phyloP scores from a whole-genome alignment of 2,113 vertebrate genomes.

The Natator depressus region DNA sequence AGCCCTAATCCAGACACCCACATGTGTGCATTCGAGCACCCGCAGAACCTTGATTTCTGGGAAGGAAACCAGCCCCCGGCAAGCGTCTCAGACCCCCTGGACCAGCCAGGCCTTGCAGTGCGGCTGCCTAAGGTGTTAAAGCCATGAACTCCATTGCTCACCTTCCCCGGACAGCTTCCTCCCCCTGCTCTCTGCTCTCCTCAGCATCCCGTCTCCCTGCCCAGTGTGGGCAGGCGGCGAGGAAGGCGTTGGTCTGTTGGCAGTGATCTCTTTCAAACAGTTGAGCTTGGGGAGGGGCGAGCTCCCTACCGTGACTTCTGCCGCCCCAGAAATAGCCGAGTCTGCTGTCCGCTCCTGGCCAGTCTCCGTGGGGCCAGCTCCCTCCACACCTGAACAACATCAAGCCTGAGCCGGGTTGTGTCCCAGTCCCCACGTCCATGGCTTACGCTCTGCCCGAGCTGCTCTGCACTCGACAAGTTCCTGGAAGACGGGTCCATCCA shows the following conservation, averaged over 20 bases:
- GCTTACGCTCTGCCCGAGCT: no score
- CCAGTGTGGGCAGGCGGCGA: not conserved
- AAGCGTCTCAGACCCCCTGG: not conserved
- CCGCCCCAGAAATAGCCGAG: not conserved
- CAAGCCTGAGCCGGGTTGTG: fast-evolving
- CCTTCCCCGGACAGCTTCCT: not conserved
- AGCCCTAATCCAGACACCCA: not conserved
- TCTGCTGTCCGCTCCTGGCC: not conserved
- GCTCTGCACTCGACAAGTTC: no score
- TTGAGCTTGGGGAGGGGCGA: slow-evolving; percentile 49
- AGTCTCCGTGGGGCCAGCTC: not conserved
- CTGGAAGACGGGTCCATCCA: no score
- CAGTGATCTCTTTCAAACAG: not conserved
- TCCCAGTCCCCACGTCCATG: no score
- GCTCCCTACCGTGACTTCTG: slow-evolving; percentile 33
- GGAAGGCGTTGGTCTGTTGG: not conserved
- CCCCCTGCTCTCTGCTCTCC: not conserved
- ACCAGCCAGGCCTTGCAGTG: fast-evolving
- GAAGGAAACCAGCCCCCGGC: not conserved
- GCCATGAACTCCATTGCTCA: not conserved
- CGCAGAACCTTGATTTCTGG: not conserved
- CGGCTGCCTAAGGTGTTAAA: not conserved
- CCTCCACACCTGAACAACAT: not conserved
- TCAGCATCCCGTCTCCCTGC: not conserved
- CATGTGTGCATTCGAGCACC: fast-evolving